Percentiles rank a stretch among this genome's conserved stretches.
Evolutionary conservation across 2,113 vertebrate species (phyloP).

Genomic region (Centropus bengalensis): DNA sequence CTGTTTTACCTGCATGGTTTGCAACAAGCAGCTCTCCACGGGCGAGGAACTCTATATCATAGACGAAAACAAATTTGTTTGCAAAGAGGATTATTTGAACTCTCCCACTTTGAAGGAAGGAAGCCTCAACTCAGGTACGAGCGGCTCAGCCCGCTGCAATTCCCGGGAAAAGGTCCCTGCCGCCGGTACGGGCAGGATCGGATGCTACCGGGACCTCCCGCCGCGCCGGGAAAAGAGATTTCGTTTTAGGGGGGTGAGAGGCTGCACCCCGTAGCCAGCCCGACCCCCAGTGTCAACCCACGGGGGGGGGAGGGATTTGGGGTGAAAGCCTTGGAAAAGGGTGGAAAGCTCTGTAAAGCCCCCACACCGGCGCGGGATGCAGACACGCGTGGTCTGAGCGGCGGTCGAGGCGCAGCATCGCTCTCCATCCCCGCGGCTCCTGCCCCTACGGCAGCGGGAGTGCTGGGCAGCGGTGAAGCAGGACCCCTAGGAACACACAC

Average conservation of each 20-base stretch:
- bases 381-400: neutral
- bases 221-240: neutral
- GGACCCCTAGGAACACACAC: no score
- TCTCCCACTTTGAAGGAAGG: slow-evolving; percentile 90
- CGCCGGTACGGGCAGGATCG: neutral
- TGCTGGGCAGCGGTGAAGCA: no score
- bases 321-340: neutral
- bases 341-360: neutral
- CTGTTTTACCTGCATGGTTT: slow-evolving; percentile 99
- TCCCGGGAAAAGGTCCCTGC: neutral
- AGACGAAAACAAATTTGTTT: slow-evolving; percentile 98
- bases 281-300: neutral
- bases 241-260: neutral
- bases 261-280: neutral
- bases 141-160: neutral
- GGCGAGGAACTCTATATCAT: slow-evolving; percentile 98
- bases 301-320: neutral
- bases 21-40: slow-evolving; percentile 98
- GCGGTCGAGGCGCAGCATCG: neutral
- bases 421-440: neutral
- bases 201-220: neutral
- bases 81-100: slow-evolving; percentile 95
- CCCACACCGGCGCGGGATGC: neutral
- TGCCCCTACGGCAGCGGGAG: neutral
- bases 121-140: slow-evolving; percentile 94